These are phyloP conservation scores for Cyanoderma ruficeps DNA, from an alignment of 2,113 vertebrate genomes.

Conservation along the genomic window DNA sequence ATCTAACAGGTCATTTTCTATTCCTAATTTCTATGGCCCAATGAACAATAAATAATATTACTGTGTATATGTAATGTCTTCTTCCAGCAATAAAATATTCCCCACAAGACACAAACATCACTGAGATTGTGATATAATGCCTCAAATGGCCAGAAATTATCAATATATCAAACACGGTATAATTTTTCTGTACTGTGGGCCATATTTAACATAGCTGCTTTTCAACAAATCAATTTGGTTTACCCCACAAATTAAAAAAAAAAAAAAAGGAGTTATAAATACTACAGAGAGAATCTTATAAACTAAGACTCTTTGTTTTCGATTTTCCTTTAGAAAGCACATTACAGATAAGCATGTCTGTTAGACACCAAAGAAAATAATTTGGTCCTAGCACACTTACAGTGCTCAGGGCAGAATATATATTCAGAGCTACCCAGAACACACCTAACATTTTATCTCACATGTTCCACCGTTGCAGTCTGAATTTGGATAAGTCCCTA, in stretches of 20 bases:
- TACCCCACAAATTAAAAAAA: neutral
- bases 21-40: neutral
- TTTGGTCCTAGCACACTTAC: neutral
- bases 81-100: conserved; percentile 22
- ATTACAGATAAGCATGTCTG: neutral
- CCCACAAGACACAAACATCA: conserved; percentile 6
- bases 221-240: neutral
- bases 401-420: neutral
- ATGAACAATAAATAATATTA: conserved; percentile 24
- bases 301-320: neutral
- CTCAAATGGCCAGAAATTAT: neutral
- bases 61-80: conserved; percentile 5
- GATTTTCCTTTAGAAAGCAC: neutral
- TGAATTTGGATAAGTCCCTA: neutral
- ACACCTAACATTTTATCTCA: neutral
- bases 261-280: neutral
- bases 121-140: conserved; percentile 16
- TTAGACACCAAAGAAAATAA: neutral
- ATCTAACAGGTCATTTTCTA: conserved; percentile 41
- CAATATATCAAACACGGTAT: neutral
- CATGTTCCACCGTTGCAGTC: neutral
- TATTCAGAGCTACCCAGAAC: neutral
- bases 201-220: neutral
- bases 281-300: neutral
- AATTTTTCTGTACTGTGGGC: neutral